Base-by-base conservation (phyloP, 2,113 vertebrate genomes). In the Takifugu flavidus region DNA sequence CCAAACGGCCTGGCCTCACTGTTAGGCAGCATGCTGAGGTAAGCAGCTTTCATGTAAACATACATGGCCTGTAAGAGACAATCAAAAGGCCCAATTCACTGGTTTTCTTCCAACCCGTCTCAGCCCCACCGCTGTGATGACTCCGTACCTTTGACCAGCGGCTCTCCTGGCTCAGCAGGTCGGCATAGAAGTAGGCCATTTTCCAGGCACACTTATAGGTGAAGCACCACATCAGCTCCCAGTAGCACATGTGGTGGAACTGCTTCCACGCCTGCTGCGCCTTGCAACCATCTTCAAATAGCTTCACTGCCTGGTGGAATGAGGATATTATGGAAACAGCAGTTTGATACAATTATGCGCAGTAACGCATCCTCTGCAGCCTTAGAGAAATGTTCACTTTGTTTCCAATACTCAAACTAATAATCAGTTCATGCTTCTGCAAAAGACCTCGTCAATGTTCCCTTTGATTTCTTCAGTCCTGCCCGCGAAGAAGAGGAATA, bases 211-310 rank as follows among this genome's bases (percentile, higher is more conserved):
- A 82, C 73, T 93, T 93, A 28, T 87, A 93, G 46, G 91, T 92
- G 80, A 90, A 92, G 72, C 92, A 93, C 92, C 92, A 93, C 92
- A 93, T 92, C 72, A 93, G 81, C 89, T 93, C 92, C 92, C 92
- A 93, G 88, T 92, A 93, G 85, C 92, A 93, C 92, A 93, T 93
- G 85, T 93, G 92, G 76, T 93, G 92, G 78, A 93, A 93, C 86
- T 93, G 91, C 79, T 93, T 92, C 92, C 92, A 93, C 0, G 73
- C 78, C 78, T 93, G 91, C 82, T 93, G 92, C 4, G 91, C 91
- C 50, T 89, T 90, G 68, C 92, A 93, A 54, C 92, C 92, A 0
- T 90, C 89, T 59, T 94, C 91, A 66, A 93, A 93, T n/a, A 92
- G 86, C 0, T 64, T 74, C 74, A 94, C 87, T 0, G 92, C 92